A percentile compares a stretch with the other conserved stretches of the same genome.
Conservation (phyloP, 2,113 vertebrate genomes). For the Trichomycterus rosablanca region DNA sequence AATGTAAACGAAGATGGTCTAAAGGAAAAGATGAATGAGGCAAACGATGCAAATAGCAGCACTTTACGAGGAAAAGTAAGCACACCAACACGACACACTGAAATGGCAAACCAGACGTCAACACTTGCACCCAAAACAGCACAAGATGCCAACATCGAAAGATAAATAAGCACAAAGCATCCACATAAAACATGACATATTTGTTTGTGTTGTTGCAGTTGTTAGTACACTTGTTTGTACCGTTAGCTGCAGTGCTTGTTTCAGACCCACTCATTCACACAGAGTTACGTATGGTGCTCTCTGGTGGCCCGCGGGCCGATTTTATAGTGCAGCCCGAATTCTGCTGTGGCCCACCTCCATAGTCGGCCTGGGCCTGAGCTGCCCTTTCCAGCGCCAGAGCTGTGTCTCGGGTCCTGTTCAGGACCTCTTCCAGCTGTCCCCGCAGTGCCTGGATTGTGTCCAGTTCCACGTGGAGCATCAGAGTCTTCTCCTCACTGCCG, state of each 20-base stretch:
- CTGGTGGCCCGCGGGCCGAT: conserved; percentile 77
- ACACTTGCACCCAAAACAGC: conserved; percentile 52
- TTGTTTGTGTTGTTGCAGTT: conserved; percentile 28
- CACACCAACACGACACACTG: conserved; percentile 50
- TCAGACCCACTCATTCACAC: conserved; percentile 46
- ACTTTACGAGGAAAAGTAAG: conserved; percentile 56
- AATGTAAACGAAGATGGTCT: conserved; percentile 12
- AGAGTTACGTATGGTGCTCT: conserved; percentile 57
- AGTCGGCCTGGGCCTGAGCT: conserved; percentile 66
- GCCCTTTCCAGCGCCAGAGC: conserved; percentile 77
- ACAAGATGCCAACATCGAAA: conserved; percentile 47
- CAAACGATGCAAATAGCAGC: conserved; percentile 47
- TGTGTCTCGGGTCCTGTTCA: conserved; percentile 77
- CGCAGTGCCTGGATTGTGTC: conserved; percentile 81
- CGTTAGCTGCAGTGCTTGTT: conserved; percentile 21
- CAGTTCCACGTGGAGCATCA: conserved; percentile 78
- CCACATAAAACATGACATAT: conserved; percentile 30
- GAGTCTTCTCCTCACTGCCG: conserved; percentile 72
- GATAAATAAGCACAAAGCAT: conserved; percentile 40
- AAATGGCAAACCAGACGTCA: conserved; percentile 52
- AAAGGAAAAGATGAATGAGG: conserved; percentile 40
- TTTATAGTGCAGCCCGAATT: conserved; percentile 68
- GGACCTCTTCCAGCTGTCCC: conserved; percentile 83
- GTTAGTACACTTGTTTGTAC: conserved; percentile 1
- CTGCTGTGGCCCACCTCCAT: conserved; percentile 93